Base-by-base conservation (phyloP, 1,140 invertebrate genomes). In the Augochlora pura region DNA sequence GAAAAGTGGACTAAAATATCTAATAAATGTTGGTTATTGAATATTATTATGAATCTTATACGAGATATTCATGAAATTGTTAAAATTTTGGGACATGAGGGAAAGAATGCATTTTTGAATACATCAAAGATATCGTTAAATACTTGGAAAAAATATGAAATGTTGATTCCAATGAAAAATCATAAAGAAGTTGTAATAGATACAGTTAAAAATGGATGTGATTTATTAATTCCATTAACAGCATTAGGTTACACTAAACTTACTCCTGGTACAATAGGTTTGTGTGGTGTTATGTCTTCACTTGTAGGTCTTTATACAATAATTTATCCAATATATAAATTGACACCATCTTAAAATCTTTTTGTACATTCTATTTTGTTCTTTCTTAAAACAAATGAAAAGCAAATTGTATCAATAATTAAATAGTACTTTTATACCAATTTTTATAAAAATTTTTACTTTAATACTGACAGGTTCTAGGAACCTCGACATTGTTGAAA, bases 121-220 rank as follows among this genome's bases (percentile, higher is more conserved):
- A 88, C 66, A 25, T 62, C 68, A 27, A 63, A 64, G 57, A 23
- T 77, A 1, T 66, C 32, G 16, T 75, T 60, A 21, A 23, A 79
- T 63, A 42, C 77, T 8, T 69, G 80, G 18, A 82, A 89, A 90
- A 87, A 92, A 23, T 91, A 92, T 79, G 88, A 94, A 78, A 83
- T 94, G 69, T 92, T 94, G 76, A 89, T 88, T n/a, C 87, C 93
- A 67, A 63, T 95, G 27, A 90, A 85, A 75, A 93, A 94, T 75
- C 95, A 96, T 86, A 95, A 94, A 87, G 94, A 95, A 88, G 91
- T 98, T 7, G 92, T 96, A 77, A 93, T 98, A 65, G 97, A 98
- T 91, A 96, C 96, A 5, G 81, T 97, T 6, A 98, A 97, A 89
- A 98, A 98, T 94, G 90, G 94, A n/a, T 97, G 96, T 93, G 97